A percentile compares a stretch with the other conserved stretches of the same genome.
phyloP scores from a whole-genome alignment of 2,888 invertebrate genomes.

The Conus canariensis region DNA sequence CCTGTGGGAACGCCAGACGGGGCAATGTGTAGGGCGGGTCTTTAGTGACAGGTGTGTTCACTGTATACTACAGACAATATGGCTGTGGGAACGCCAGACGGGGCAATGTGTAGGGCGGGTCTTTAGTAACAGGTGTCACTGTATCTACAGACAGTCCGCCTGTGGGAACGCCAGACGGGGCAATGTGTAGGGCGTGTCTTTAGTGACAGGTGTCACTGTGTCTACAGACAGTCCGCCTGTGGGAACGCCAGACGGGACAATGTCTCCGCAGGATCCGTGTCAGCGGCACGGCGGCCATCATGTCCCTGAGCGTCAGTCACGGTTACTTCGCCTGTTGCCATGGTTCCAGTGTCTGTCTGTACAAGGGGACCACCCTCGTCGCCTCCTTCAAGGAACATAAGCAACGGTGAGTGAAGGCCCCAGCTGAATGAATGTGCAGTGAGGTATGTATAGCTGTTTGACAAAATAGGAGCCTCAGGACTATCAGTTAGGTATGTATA shows the following conservation, averaged over 20 bases:
- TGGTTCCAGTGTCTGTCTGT: constrained; percentile 69
- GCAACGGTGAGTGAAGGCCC: constrained; percentile 53
- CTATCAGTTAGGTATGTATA: too few species aligned
- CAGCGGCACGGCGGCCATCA: constrained; percentile 69
- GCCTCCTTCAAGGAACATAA: constrained; percentile 63
- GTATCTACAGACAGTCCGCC: constrained; percentile 65
- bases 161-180: constrained; percentile 68
- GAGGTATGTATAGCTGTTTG: too few species aligned
- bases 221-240: constrained; percentile 70
- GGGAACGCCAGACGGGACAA: constrained; percentile 64
- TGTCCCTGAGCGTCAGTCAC: constrained; percentile 72
- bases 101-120: too few species aligned
- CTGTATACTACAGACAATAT: too few species aligned
- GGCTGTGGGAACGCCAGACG: too few species aligned
- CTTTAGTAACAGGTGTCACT: too few species aligned
- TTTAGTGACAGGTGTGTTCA: too few species aligned
- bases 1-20: constrained; percentile 67
- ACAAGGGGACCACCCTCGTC: constrained; percentile 64
- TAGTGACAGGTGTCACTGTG: too few species aligned
- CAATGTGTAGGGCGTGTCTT: constrained; percentile 61
- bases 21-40: constrained; percentile 52
- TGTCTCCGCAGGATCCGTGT: constrained; percentile 67
- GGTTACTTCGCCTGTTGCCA: constrained; percentile 72
- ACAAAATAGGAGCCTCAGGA: too few species aligned
- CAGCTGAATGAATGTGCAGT: too few species aligned